Conservation (phyloP, 2,797 vertebrate species). For the Chelon labrosus region DNA sequence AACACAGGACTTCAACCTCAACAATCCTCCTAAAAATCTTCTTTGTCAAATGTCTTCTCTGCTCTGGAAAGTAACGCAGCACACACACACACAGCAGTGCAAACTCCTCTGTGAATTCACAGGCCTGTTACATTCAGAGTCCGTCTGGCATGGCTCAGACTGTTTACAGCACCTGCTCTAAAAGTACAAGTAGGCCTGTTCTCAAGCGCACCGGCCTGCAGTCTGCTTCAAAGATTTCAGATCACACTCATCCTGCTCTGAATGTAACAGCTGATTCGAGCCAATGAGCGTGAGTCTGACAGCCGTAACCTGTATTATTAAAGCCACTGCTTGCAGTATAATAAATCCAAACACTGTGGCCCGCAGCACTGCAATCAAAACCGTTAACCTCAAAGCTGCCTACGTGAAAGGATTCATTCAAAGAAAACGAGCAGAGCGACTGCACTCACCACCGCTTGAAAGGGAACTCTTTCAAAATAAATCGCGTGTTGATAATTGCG, state of each 20-base stretch:
- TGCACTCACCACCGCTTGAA: slow-evolving; percentile 63
- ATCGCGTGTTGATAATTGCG: background rate
- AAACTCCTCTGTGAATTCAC: background rate
- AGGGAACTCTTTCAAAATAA: background rate
- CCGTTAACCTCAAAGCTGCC: slow-evolving; percentile 35
- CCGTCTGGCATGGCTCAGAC: slow-evolving; percentile 17
- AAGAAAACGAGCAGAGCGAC: background rate
- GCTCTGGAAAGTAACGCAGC: background rate
- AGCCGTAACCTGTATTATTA: slow-evolving; percentile 14
- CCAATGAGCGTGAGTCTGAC: background rate
- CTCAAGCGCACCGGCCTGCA: slow-evolving; percentile 11
- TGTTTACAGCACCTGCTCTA: slow-evolving; percentile 68
- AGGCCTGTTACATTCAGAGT: slow-evolving; percentile 2
- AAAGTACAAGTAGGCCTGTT: slow-evolving; percentile 42
- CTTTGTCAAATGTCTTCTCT: background rate
- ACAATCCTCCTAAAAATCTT: slow-evolving; percentile 33
- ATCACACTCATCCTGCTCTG: background rate
- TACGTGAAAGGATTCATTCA: too few relatives aligned
- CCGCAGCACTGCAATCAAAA: slow-evolving; percentile 11
- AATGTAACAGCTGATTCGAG: background rate
- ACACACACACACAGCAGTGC: background rate
- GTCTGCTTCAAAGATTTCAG: background rate
- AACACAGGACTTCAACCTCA: slow-evolving; percentile 52
- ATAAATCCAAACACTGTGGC: slow-evolving; percentile 36
- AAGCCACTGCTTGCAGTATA: background rate